These are phyloP conservation scores for Sclerodermus sp. DNA, from an alignment of 2,888 invertebrate genomes.

Conservation along the genomic window DNA sequence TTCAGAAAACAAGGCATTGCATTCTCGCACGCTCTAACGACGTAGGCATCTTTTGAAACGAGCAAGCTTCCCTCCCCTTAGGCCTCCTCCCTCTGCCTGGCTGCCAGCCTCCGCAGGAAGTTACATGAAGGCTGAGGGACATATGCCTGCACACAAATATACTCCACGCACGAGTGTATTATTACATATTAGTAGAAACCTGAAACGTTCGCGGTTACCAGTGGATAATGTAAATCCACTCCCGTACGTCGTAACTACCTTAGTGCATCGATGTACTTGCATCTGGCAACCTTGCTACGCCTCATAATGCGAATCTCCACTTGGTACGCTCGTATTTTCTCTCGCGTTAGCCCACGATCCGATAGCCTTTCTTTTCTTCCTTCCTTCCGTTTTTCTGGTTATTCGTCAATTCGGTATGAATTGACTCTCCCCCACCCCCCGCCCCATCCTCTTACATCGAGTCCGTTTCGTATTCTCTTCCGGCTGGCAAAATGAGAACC, in stretches of 20 bases:
- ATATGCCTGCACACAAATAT: no score
- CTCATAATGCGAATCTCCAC: constrained; percentile 8
- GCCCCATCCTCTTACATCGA: no score
- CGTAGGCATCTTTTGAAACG: constrained; percentile 27
- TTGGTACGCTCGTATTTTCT: background rate
- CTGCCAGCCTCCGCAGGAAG: no score
- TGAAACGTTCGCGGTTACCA: constrained; percentile 37
- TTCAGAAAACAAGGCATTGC: constrained; percentile 37
- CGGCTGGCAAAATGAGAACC: no score
- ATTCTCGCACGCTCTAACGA: constrained; percentile 44
- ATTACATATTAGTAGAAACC: constrained; percentile 41
- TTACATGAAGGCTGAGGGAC: no score
- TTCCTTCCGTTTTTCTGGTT: constrained; percentile 3
- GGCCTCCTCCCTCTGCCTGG: constrained; percentile 7
- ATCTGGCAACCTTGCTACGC: constrained; percentile 11
- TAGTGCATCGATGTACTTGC: background rate
- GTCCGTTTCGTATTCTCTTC: no score
- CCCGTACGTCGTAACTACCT: constrained; percentile 36
- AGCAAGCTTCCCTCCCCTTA: constrained; percentile 4
- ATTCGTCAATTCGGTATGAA: constrained; percentile 3
- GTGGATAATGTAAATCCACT: constrained; percentile 48
- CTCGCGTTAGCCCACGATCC: constrained; percentile 7
- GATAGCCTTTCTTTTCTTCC: background rate
- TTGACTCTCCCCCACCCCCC: no score
- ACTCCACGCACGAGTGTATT: constrained; percentile 28